phyloP scores from a whole-genome alignment of 2,888 invertebrate genomes.

The Pomacea canaliculata region DNA sequence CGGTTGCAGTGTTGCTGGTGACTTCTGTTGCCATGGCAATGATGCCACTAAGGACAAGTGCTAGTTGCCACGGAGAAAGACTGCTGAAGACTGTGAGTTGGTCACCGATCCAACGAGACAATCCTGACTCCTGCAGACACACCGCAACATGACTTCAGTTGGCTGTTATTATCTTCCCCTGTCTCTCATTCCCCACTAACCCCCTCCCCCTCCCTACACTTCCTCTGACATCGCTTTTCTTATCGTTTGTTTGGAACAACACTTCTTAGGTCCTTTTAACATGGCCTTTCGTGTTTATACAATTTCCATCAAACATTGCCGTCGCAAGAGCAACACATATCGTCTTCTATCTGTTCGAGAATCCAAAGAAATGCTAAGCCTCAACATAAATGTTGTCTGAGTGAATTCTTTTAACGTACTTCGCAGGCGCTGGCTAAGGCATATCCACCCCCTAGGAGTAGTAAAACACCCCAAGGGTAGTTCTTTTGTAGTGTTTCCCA shows the following conservation, averaged over 20 bases:
- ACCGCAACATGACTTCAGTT: neutral
- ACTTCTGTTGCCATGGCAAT: constrained; percentile 52
- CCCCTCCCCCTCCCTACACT: too few relatives aligned
- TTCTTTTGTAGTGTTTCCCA: constrained; percentile 88
- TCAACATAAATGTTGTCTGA: too few relatives aligned
- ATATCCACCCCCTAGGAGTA: constrained; percentile 89
- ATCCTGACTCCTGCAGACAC: constrained; percentile 47
- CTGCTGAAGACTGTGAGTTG: constrained; percentile 40
- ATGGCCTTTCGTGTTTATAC: neutral
- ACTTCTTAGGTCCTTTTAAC: neutral
- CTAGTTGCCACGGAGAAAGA: constrained; percentile 40
- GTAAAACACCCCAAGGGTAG: constrained; percentile 90
- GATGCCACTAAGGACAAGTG: constrained; percentile 42
- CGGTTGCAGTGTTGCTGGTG: constrained; percentile 55
- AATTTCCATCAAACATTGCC: too few relatives aligned
- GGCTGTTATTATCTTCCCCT: too few relatives aligned
- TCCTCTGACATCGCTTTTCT: too few relatives aligned
- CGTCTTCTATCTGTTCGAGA: too few relatives aligned
- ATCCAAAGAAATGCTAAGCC: too few relatives aligned
- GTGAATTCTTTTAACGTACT: constrained; percentile 53
- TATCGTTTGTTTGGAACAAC: neutral
- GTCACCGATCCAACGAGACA: constrained; percentile 49
- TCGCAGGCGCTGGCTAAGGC: constrained; percentile 89
- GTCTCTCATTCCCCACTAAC: too few relatives aligned
- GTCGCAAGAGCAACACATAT: too few relatives aligned